Evolutionary conservation across 2,888 invertebrate genomes (phyloP).

Genomic region (Caenorhabditis virilis): DNA sequence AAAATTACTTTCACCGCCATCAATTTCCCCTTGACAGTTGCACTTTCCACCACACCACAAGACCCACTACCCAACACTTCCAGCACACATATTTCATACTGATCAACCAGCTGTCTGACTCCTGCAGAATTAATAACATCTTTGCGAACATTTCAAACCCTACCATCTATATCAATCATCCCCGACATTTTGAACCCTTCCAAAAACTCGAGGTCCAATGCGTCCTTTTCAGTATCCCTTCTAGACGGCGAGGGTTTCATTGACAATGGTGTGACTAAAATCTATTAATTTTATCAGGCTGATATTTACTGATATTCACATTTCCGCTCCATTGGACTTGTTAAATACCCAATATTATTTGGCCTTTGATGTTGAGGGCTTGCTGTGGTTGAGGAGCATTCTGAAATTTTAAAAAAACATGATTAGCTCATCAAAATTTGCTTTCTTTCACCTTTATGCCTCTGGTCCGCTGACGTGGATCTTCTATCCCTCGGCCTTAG

Average conservation of each 20-base stretch:
- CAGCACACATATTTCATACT: conserved; percentile 28
- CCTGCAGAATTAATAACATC: conserved; percentile 11
- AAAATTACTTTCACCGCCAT: conserved; percentile 34
- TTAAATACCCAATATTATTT: conserved; percentile 38
- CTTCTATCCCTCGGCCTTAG: conserved; percentile 25
- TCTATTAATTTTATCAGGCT: too few relatives aligned
- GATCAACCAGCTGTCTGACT: conserved; percentile 17
- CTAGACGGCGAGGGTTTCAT: conserved; percentile 41
- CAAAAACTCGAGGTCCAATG: conserved; percentile 24
- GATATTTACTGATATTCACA: too few relatives aligned
- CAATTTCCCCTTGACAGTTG: conserved; percentile 20
- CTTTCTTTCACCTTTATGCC: conserved; percentile 21
- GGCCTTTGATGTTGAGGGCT: conserved; percentile 38
- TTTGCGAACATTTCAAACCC: not conserved
- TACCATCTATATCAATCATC: conserved; percentile 26
- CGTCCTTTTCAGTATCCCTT: conserved; percentile 35
- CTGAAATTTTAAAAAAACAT: conserved; percentile 8
- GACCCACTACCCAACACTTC: conserved; percentile 35
- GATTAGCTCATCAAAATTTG: not conserved
- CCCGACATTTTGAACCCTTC: conserved; percentile 33
- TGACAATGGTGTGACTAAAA: conserved; percentile 33
- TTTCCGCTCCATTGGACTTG: conserved; percentile 40
- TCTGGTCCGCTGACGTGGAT: conserved; percentile 32
- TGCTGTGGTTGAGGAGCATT: conserved; percentile 34
- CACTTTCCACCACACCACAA: conserved; percentile 33